These are phyloP conservation scores for Ptilorrhoa leucosticta DNA, from an alignment of 2,113 vertebrate genomes.

Conservation along the genomic window DNA sequence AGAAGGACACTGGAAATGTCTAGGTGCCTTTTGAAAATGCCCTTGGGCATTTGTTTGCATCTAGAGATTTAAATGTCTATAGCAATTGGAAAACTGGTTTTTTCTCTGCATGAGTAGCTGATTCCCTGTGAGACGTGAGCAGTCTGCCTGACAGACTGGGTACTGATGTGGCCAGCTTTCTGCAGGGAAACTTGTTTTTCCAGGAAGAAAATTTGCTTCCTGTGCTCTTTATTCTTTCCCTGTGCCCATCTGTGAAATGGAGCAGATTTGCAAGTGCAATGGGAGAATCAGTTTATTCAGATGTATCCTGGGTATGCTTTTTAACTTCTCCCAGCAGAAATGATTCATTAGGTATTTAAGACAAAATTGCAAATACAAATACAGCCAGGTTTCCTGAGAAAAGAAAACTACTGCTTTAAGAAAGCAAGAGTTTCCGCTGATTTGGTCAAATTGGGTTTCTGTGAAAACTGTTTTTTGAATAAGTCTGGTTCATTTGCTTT, in stretches of 20 bases:
- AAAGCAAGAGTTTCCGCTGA: background rate
- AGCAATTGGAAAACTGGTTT: constrained; percentile 2
- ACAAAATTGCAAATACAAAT: background rate
- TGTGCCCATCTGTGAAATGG: background rate
- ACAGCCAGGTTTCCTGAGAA: background rate
- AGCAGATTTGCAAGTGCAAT: background rate
- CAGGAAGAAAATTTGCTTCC: background rate
- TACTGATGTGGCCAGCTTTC: background rate
- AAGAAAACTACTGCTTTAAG: background rate
- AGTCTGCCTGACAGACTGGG: background rate
- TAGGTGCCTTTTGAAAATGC: background rate
- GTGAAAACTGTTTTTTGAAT: background rate
- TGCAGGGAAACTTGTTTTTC: background rate
- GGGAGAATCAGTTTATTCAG: background rate
- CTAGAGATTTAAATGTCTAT: background rate
- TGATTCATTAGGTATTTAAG: background rate
- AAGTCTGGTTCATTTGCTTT: background rate
- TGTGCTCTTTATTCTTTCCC: background rate
- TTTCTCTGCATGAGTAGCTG: background rate
- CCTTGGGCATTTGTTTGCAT: background rate
- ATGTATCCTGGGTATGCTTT: background rate
- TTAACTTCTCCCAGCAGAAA: background rate
- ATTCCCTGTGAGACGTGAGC: background rate
- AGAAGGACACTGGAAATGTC: background rate
- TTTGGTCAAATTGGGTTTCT: background rate